phyloP scores from a whole-genome alignment of 2,888 invertebrate species.

The Lasioglossum vierecki region DNA sequence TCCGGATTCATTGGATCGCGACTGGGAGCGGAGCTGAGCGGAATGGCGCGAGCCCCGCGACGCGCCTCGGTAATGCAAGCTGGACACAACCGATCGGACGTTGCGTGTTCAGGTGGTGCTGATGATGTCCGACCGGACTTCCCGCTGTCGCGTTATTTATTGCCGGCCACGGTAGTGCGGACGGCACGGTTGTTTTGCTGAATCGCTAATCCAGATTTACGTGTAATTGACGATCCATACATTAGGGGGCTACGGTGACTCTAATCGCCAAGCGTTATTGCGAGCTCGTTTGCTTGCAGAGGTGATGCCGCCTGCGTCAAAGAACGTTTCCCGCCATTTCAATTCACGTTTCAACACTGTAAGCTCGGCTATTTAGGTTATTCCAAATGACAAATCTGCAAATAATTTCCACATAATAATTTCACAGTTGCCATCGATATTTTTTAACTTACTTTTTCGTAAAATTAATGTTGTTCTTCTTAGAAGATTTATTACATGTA shows the following conservation, averaged over 20 bases:
- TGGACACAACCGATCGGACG: conserved; percentile 20
- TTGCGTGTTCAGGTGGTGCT: conserved; percentile 21
- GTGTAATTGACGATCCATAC: conserved; percentile 24
- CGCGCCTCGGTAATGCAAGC: conserved; percentile 25
- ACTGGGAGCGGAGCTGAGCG: conserved; percentile 24
- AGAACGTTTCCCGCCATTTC: neutral
- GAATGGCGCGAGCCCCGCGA: conserved; percentile 22
- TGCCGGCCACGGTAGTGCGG: conserved; percentile 16
- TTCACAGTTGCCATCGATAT: neutral
- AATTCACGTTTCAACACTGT: neutral
- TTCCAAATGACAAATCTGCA: neutral
- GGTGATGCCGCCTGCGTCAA: neutral
- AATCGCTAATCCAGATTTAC: conserved; percentile 32
- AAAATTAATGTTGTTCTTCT: too few relatives aligned
- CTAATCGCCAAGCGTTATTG: neutral
- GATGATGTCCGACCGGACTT: conserved; percentile 28
- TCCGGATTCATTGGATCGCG: conserved; percentile 51
- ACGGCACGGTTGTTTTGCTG: conserved; percentile 28
- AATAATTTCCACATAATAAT: neutral
- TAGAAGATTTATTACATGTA: too few relatives aligned
- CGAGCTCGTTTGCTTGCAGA: neutral
- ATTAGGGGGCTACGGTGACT: neutral
- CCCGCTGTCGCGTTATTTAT: conserved; percentile 38
- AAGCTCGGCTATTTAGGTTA: neutral
- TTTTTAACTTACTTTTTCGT: neutral